phyloP scores from a whole-genome alignment of 2,113 vertebrate species.

The Phyllopteryx taeniolatus region DNA sequence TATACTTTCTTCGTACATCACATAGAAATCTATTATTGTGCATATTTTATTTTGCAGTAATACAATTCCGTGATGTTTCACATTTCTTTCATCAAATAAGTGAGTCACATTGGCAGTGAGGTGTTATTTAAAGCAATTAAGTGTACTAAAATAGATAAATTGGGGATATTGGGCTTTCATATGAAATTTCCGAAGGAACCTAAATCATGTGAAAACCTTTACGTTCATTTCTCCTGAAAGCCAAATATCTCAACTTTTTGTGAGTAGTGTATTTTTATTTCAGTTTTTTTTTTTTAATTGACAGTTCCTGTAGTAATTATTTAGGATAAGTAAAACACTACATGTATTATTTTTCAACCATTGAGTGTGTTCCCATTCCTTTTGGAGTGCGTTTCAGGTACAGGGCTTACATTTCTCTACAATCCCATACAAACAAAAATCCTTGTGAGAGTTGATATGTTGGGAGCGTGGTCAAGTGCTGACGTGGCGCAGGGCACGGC shows the following conservation, averaged over 20 bases:
- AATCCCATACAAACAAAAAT: background rate
- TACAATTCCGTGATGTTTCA: background rate
- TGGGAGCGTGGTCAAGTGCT: constrained; percentile 51
- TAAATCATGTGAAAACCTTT: too few species aligned
- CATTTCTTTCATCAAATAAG: background rate
- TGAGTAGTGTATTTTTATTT: background rate
- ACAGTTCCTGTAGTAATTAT: background rate
- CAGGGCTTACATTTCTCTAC: background rate
- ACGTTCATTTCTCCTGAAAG: background rate
- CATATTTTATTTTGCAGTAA: background rate
- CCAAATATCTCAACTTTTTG: background rate
- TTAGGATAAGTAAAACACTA: background rate
- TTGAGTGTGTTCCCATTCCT: background rate
- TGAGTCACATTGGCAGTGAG: background rate
- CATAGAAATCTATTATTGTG: background rate
- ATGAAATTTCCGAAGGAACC: too few species aligned
- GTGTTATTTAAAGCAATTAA: background rate
- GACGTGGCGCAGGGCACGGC: constrained; percentile 76
- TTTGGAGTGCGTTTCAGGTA: background rate
- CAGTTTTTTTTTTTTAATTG: background rate
- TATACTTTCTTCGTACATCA: background rate
- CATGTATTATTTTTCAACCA: background rate
- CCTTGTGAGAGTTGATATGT: too few species aligned
- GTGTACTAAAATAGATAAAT: background rate
- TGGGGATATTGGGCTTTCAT: background rate